phyloP scores from a whole-genome alignment of 2,797 vertebrate species.

The Pseudomugil tenellus region DNA sequence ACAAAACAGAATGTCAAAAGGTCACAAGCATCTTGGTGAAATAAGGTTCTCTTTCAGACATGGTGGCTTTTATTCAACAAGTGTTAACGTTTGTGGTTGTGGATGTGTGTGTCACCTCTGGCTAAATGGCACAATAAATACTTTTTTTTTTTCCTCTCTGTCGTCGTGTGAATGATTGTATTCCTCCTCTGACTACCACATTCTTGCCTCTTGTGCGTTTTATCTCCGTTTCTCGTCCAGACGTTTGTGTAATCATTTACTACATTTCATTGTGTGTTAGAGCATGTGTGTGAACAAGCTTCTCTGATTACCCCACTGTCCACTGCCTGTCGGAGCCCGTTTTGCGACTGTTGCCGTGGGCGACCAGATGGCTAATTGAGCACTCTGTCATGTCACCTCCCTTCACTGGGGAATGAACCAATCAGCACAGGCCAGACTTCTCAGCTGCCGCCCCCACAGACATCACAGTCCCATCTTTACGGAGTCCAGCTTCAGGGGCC shows the following conservation, averaged over 20 bases:
- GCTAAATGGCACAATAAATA: neutral
- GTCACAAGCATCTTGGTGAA: conserved; percentile 22
- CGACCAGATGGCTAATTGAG: conserved; percentile 80
- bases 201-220: neutral
- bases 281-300: neutral
- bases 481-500: conserved; percentile 68
- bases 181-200: neutral
- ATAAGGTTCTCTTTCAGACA: neutral
- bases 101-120: neutral
- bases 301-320: conserved; percentile 63
- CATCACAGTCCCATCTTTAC: conserved; percentile 69
- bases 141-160: neutral
- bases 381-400: conserved; percentile 78
- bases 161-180: conserved; percentile 5
- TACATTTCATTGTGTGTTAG: conserved; percentile 2
- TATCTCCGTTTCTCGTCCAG: conserved; percentile 7
- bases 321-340: conserved; percentile 57
- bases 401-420: conserved; percentile 72
- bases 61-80: conserved; percentile 31
- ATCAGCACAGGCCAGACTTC: conserved; percentile 67
- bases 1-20: conserved; percentile 27
- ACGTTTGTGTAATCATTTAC: conserved; percentile 34
- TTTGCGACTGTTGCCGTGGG: conserved; percentile 70
- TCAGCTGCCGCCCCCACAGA: conserved; percentile 62
- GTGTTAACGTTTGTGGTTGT: neutral